Conservation (phyloP, 1,140 invertebrate species). For the Oryctes rhinoceros region DNA sequence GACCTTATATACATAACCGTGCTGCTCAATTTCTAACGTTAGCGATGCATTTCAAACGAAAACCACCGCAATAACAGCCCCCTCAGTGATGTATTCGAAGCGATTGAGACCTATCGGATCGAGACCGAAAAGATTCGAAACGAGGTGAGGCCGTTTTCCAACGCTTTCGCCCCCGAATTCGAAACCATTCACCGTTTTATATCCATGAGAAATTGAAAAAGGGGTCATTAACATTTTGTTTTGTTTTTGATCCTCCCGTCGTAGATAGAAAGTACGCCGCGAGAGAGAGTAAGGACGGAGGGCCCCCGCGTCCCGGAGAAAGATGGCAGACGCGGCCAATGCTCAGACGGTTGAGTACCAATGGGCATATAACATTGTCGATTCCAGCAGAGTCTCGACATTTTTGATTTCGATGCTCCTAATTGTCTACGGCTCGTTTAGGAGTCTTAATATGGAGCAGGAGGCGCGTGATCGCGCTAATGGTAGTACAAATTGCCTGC, state of each 20-base stretch:
- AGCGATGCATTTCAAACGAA: slow-evolving; percentile 21
- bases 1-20: slow-evolving; percentile 38
- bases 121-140: not conserved
- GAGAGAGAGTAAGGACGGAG: not conserved
- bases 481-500: slow-evolving; percentile 65
- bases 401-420: slow-evolving; percentile 97
- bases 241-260: slow-evolving; percentile 21
- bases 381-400: slow-evolving; percentile 94
- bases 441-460: slow-evolving; percentile 93
- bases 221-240: slow-evolving; percentile 37
- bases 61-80: not conserved
- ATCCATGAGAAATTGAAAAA: slow-evolving; percentile 26
- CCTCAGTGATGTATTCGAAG: slow-evolving; percentile 33
- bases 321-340: slow-evolving; percentile 44
- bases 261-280: not conserved
- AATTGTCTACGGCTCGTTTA: slow-evolving; percentile 95
- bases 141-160: slow-evolving; percentile 14
- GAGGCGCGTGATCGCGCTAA: slow-evolving; percentile 84
- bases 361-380: slow-evolving; percentile 95
- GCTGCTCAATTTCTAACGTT: slow-evolving; percentile 3
- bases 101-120: not conserved
- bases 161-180: too few relatives aligned
- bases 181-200: not conserved
- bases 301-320: not conserved
- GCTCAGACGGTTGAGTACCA: slow-evolving; percentile 67